Conservation (phyloP, 1,140 invertebrate species). For the Papilio glaucus region DNA sequence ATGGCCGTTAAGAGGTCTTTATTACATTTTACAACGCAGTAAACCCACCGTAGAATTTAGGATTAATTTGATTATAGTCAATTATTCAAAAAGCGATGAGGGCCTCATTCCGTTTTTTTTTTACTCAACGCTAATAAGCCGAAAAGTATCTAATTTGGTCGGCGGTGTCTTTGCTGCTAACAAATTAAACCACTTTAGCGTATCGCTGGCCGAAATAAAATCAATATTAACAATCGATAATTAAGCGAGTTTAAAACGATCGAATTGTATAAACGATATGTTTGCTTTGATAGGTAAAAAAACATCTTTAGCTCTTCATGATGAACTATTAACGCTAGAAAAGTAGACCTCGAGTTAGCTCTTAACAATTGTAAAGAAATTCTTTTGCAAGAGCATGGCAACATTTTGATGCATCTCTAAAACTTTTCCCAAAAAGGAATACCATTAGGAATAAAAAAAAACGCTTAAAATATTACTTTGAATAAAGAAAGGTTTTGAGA, state of each 20-base stretch:
- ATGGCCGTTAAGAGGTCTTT: constrained; percentile 75
- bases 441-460: no score
- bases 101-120: constrained; percentile 75
- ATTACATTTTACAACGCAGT: constrained; percentile 80
- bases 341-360: no score
- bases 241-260: constrained; percentile 75
- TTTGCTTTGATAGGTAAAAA: constrained; percentile 48
- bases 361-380: no score
- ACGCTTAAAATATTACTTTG: no score
- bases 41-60: constrained; percentile 82
- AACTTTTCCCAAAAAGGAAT: no score
- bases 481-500: no score
- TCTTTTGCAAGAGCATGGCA: no score
- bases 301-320: no score
- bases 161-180: constrained; percentile 80
- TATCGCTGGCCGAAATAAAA: constrained; percentile 75
- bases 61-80: constrained; percentile 83
- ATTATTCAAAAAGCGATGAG: constrained; percentile 80
- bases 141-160: constrained; percentile 79
- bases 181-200: constrained; percentile 82
- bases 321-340: no score
- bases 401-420: no score
- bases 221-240: constrained; percentile 81
- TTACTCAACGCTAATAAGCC: constrained; percentile 80
- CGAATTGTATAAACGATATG: constrained; percentile 58